Base-by-base conservation (phyloP, 2,888 invertebrate species). In the Cantharis lateralis region DNA sequence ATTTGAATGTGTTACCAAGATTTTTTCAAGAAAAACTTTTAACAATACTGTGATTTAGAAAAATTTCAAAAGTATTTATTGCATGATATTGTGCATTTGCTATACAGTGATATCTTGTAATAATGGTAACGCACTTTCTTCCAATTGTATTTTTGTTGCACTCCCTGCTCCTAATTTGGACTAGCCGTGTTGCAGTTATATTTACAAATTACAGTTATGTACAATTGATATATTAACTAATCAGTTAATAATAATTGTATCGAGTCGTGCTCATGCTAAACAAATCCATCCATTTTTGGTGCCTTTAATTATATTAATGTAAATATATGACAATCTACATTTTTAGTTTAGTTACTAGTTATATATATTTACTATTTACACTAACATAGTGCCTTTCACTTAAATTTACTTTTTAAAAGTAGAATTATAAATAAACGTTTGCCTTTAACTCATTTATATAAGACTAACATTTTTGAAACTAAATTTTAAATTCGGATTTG, bases 201-300 rank as follows among this genome's bases (percentile, higher is more conserved):
- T 26, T 70, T 68, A 48, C 48, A 75, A 64, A 24, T 71, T 64
- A 28, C 62, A 71, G 66, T 32, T 15, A 32, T 66, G 70, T 72
- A 78, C 74, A 79, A 71, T 75, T 72, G 68, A 71, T 74, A 73
- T 76, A 77, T 76, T 80, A 75, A 78, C 73, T 48, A 13, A 28
- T 20, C 70, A 68, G 70, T 75, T 76, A 76, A 76, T 62, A 69
- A 69, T 61, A 68, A 75, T 62, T 74, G 72, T 77, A 77, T 75
- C 74, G 69, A 81, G 72, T 78, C 83, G 84, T 86, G 87, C 87
- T 87, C 87, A 87, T 74, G 82, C 80, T 81, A 84, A 85, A 86
- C 86, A 86, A 87, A 87, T 88, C 88, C 88, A 87, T 88, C 88
- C 88, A 88, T 86, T 86, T 80, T 86, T 87, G 87, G 88, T 87